Conservation (phyloP, 1,140 invertebrate species). For the Monomorium pharaonis region DNA sequence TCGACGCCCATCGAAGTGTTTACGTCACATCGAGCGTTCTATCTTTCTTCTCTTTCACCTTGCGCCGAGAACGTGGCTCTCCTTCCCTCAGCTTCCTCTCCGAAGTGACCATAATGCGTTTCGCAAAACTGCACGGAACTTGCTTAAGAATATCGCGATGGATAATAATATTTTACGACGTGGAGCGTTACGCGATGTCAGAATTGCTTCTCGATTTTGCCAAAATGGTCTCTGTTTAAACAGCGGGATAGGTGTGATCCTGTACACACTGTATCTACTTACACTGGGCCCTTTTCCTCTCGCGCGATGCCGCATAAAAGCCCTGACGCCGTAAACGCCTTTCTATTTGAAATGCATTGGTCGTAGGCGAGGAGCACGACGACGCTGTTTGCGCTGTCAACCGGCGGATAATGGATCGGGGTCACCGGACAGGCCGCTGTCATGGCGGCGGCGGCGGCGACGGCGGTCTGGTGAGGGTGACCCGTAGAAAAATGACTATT, state of each 20-base stretch:
- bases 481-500: constrained; percentile 70
- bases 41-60: background rate
- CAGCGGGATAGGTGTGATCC: background rate
- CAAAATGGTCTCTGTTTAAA: background rate
- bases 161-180: background rate
- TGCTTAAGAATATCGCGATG: background rate
- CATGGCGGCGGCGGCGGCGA: background rate
- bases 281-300: background rate
- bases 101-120: background rate
- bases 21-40: constrained; percentile 48
- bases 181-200: background rate
- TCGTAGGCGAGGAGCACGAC: constrained; percentile 67
- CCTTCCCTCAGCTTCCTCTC: background rate
- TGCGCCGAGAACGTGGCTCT: background rate
- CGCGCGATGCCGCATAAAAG: constrained; percentile 17
- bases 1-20: constrained; percentile 56
- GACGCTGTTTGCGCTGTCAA: constrained; percentile 79
- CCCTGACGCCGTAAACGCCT: constrained; percentile 60
- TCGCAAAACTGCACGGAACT: background rate
- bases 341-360: constrained; percentile 82
- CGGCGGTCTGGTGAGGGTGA: background rate
- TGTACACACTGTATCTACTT: background rate
- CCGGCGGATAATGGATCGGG: constrained; percentile 77
- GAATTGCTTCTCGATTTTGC: background rate
- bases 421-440: constrained; percentile 59